phyloP scores from a whole-genome alignment of 1,140 invertebrate species.

The Microplitis mediator region DNA sequence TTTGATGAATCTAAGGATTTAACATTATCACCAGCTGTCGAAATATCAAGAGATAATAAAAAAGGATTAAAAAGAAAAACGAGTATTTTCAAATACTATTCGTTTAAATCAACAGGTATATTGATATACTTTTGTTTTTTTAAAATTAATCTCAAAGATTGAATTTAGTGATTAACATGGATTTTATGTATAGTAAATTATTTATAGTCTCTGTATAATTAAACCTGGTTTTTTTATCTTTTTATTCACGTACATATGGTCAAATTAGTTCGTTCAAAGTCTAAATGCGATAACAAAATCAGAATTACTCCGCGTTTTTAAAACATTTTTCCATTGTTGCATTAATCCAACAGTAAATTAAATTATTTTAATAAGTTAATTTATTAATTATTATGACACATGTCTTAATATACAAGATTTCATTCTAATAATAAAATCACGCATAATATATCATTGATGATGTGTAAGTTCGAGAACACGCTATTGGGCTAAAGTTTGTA shows the following conservation, averaged over 20 bases:
- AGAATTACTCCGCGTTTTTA: no score
- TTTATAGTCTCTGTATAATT: no score
- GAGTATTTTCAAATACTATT: slow-evolving; percentile 46
- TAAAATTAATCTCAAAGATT: neutral
- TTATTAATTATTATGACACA: neutral
- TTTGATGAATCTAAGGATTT: slow-evolving; percentile 19
- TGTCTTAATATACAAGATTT: neutral
- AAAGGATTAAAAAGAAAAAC: slow-evolving; percentile 38
- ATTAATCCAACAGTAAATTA: no score
- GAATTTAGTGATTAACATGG: neutral
- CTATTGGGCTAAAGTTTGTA: no score
- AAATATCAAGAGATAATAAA: slow-evolving; percentile 6
- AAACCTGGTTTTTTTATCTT: no score
- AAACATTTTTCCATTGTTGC: no score
- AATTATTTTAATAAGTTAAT: no score
- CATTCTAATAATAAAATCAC: slow-evolving; percentile 20
- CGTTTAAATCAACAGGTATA: slow-evolving; percentile 42
- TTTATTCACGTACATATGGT: no score
- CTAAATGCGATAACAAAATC: no score
- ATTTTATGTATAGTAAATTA: neutral
- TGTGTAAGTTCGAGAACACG: no score
- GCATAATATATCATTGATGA: neutral
- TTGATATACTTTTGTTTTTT: neutral
- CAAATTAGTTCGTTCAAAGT: no score
- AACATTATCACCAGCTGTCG: slow-evolving; percentile 13